Base-by-base conservation (phyloP, 1,140 invertebrate species). In the Coptotermes formosanus region DNA sequence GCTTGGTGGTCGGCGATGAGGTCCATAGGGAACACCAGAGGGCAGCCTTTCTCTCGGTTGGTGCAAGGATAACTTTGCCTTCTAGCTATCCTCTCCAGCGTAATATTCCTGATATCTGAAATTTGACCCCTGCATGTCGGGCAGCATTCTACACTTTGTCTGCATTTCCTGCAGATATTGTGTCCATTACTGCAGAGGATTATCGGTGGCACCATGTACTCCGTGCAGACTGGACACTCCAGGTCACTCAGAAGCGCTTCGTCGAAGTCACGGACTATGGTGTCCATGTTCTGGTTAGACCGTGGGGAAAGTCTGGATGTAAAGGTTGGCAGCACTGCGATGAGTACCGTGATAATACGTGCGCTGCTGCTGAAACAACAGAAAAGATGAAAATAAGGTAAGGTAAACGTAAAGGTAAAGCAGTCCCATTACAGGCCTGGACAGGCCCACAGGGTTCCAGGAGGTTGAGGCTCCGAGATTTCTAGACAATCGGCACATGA, bases 161-260 rank as follows among this genome's bases (percentile, higher is more conserved):
- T 92, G 90, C 96, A 97, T 19, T 91, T 91, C 85, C 93, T 92
- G 90, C 96, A 97, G 21, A 96, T 92, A 87, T 95, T 94, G 90
- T 97, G 96, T 8, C 96, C 96, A 88, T 93, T 94, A 88, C 95
- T 93, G 89, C 96, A 97, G 89, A 96, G 95, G 55, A 90, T 91
- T 87, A 94, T 95, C 19, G 96, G 96, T 82, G 95, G 93, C 32
- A 93, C 91, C 90, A 96, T 95, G 88, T 94, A 94, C 87, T 97
- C 95, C 89, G 96, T 92, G 89, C 96, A 97, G 12, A 97, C 95
- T 3, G 96, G 95, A 91, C 96, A 97, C 89, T 96, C 95, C 90
- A 95, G 82, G 38, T 82, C 84, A 43, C 25, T 75, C 19, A 85
- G 85, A 43, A 85, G 85, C 0, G 52, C 83, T 2, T 75, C 25